These are phyloP conservation scores for Phaetusa simplex DNA, from an alignment of 2,113 vertebrate species.

Conservation along the genomic window DNA sequence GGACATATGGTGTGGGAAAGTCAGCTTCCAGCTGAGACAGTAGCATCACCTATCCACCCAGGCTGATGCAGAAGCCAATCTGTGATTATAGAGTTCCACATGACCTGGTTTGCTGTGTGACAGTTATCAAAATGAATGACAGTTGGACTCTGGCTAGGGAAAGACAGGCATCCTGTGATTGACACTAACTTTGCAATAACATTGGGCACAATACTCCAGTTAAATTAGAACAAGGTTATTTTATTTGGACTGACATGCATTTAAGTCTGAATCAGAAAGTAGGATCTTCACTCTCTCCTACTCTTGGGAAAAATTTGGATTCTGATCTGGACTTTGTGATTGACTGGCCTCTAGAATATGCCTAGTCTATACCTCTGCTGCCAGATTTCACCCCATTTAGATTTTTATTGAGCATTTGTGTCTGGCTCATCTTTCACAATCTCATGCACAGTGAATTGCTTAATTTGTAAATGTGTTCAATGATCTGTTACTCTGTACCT, in stretches of 20 bases:
- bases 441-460: not conserved
- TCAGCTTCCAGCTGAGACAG: not conserved
- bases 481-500: not conserved
- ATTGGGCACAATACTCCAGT: not conserved
- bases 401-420: not conserved
- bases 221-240: slow-evolving; percentile 35
- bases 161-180: not conserved
- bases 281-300: not conserved
- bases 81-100: not conserved
- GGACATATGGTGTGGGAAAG: not conserved
- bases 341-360: not conserved
- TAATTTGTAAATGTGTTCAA: slow-evolving; percentile 8
- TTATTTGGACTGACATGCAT: not conserved
- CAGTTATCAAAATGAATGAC: slow-evolving; percentile 41
- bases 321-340: not conserved
- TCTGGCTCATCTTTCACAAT: not conserved
- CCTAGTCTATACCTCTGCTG: not conserved
- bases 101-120: slow-evolving; percentile 21
- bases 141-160: not conserved
- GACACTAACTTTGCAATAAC: slow-evolving; percentile 26
- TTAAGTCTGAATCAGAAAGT: slow-evolving; percentile 7
- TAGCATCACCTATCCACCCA: not conserved
- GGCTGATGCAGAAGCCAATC: not conserved
- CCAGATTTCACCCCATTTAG: not conserved
- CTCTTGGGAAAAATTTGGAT: not conserved